These are phyloP conservation scores for Trematomus bernacchii DNA, from an alignment of 2,797 vertebrate genomes.

Conservation along the genomic window DNA sequence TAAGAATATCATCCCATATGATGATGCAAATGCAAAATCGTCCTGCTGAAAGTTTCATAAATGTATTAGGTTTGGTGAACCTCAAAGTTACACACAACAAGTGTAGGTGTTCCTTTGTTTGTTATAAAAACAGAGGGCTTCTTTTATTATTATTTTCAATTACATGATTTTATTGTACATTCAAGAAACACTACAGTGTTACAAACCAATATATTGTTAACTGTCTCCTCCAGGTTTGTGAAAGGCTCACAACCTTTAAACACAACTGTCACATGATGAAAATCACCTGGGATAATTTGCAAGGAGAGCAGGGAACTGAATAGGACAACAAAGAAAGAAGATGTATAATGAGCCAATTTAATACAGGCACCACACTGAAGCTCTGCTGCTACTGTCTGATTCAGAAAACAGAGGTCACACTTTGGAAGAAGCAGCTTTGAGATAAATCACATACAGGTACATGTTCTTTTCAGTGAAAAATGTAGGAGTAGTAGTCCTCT, in stretches of 20 bases:
- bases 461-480: slow-evolving; percentile 2
- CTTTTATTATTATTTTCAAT: background rate
- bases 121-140: too few relatives aligned
- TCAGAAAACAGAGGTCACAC: slow-evolving; percentile 35
- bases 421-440: slow-evolving; percentile 13
- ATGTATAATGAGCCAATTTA: slow-evolving; percentile 25
- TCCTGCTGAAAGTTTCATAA: too few relatives aligned
- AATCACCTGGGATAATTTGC: slow-evolving; percentile 13
- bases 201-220: background rate
- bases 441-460: slow-evolving; percentile 14
- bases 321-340: slow-evolving; percentile 14
- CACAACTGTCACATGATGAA: background rate
- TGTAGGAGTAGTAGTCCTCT: background rate
- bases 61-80: too few relatives aligned
- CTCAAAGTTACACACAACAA: background rate
- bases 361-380: slow-evolving; percentile 17
- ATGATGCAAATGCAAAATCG: too few relatives aligned
- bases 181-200: background rate
- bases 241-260: background rate
- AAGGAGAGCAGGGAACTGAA: background rate
- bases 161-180: background rate
- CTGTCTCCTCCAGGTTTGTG: background rate
- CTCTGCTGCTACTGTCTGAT: slow-evolving; percentile 19
- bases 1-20: background rate
- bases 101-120: too few relatives aligned